These are phyloP conservation scores for Actinia equina DNA, from an alignment of 64 coral and sea anemone genomes.

Conservation along the genomic window DNA sequence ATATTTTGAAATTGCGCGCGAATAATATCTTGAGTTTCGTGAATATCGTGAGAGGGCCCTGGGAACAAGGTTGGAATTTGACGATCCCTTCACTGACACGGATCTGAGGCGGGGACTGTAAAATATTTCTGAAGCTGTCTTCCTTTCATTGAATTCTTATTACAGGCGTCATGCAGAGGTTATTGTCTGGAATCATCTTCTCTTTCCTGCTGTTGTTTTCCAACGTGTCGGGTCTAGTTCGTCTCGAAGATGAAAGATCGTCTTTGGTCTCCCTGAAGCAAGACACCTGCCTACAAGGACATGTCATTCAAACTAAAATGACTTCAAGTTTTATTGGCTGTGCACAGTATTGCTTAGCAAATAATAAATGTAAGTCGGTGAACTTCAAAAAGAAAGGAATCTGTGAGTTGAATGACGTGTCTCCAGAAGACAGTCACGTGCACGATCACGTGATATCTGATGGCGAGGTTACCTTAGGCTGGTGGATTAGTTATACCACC, in stretches of 20 bases:
- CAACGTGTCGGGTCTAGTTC: neutral
- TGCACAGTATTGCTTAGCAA: slow-evolving; percentile 33
- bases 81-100: too few relatives aligned
- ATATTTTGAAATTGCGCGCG: too few relatives aligned
- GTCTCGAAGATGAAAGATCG: slow-evolving; percentile 13
- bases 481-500: slow-evolving; percentile 12
- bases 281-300: slow-evolving; percentile 1
- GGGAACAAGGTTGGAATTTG: too few relatives aligned
- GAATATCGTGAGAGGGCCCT: too few relatives aligned
- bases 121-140: too few relatives aligned
- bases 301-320: slow-evolving; percentile 14
- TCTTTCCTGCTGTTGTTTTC: neutral
- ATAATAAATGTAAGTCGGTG: slow-evolving; percentile 24
- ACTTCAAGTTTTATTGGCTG: slow-evolving; percentile 10
- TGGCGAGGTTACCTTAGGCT: neutral
- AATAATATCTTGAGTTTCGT: too few relatives aligned
- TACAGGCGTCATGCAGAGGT: neutral
- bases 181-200: neutral
- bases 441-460: neutral
- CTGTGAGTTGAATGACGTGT: slow-evolving; percentile 38
- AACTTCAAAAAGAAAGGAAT: slow-evolving; percentile 21
- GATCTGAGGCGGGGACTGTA: too few relatives aligned
- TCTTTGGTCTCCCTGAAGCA: slow-evolving; percentile 22
- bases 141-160: neutral
- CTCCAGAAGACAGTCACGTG: neutral